phyloP scores from a whole-genome alignment of 2,797 vertebrate genomes.

The Diplodus puntazzo region DNA sequence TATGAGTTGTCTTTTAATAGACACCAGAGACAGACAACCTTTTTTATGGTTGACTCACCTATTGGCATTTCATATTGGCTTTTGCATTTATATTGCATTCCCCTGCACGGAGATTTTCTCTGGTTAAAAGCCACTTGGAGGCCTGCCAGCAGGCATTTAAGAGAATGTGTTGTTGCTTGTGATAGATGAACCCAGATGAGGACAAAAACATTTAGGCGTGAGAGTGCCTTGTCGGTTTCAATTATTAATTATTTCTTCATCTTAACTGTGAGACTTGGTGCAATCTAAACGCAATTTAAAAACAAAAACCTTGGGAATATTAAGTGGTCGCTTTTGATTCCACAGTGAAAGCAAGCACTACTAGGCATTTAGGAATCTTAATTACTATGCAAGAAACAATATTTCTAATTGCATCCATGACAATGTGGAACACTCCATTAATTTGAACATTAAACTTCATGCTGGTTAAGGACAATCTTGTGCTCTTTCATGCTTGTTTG shows the following conservation, averaged over 20 bases:
- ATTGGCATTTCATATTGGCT: conserved; percentile 57
- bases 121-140: conserved; percentile 67
- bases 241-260: conserved; percentile 44
- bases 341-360: background rate
- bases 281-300: conserved; percentile 30
- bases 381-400: background rate
- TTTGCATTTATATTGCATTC: conserved; percentile 61
- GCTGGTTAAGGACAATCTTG: background rate
- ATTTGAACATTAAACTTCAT: background rate
- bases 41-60: conserved; percentile 48
- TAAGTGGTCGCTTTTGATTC: background rate
- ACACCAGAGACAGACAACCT: conserved; percentile 34
- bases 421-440: background rate
- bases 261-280: conserved; percentile 41
- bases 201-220: conserved; percentile 48
- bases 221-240: conserved; percentile 36
- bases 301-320: conserved; percentile 7
- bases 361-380: background rate
- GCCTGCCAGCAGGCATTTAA: conserved; percentile 56
- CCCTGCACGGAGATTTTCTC: conserved; percentile 36
- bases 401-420: conserved; percentile 14
- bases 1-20: conserved; percentile 38
- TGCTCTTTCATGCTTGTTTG: background rate
- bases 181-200: conserved; percentile 49
- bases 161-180: conserved; percentile 42